Base-by-base conservation (phyloP, 2,797 vertebrate genomes). In the Vireo griseus region DNA sequence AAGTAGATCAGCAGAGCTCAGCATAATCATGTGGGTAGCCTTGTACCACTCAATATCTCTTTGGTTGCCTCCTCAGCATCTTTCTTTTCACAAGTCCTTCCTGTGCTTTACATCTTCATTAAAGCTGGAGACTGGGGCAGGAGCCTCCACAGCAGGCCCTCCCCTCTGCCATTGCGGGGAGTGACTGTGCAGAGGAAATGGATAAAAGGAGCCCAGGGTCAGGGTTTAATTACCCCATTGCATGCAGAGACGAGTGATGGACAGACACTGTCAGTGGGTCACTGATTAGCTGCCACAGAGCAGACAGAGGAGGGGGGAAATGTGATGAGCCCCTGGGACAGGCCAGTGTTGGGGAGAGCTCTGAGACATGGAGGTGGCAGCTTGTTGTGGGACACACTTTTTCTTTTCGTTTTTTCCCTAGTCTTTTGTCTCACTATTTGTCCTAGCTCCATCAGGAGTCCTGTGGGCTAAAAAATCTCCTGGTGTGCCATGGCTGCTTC, bases 221-320 rank as follows among this genome's bases (percentile, higher is more conserved):
- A 98, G 96, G 92, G 97, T 97, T 98, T 97, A 98, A 97, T 97
- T 97, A 97, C 85, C 72, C 65, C 90, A 93, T 96, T 98, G 97
- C 97, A 57, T 94, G 90, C 83, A 47, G 54, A 93, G 94, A 86
- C 54, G 58, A 97, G 78, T 90, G 96, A 97, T 96, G 92, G 96
- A 88, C 95, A 87, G 78, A 52, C 86, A 83, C 66, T 96, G 95
- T 97, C 97, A 97, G 92, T 88, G 86, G 94, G 86, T 92, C 95
- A 94, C 82, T 48, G 51, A 84, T 91, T 71, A 82, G 55, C 93
- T 92, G 94, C 96, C 86, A 68, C 16, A 17, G 52, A 90, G 76
- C 79, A 86, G 85, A 76, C 68, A 55, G 90, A 92, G 90, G 87
- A 71, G 82, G 86, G 40, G 86, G 35, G n/a, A 79, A 76, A 80